phyloP scores from a whole-genome alignment of 92 coral and sea anemone species.

The Phenganax marumi region DNA sequence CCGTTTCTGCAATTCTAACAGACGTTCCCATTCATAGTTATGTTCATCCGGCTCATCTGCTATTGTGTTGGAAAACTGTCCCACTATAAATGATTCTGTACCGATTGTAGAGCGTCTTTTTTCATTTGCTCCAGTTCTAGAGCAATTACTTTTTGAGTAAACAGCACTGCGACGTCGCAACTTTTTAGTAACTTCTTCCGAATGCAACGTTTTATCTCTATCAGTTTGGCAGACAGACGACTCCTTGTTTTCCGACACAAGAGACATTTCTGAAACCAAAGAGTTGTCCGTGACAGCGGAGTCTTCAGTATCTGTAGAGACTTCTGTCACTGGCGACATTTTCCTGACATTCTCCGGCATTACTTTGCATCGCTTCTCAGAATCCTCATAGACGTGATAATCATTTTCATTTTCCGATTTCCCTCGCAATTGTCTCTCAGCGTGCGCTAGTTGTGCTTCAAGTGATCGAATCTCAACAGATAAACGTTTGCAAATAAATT shows the following conservation, averaged over 20 bases:
- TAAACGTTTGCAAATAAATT: constrained; percentile 65
- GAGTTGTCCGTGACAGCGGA: not conserved
- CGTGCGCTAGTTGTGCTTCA: constrained; percentile 82
- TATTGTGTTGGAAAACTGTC: constrained; percentile 60
- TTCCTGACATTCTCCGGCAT: not conserved
- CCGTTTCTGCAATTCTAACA: constrained; percentile 81
- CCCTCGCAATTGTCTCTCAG: constrained; percentile 71
- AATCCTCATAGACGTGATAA: constrained; percentile 8
- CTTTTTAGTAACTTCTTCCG: not conserved
- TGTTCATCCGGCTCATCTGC: constrained; percentile 61
- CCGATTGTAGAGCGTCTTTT: constrained; percentile 75
- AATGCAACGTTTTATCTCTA: constrained; percentile 53
- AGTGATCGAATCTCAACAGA: constrained; percentile 79
- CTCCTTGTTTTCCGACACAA: constrained; percentile 25
- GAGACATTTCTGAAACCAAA: not conserved
- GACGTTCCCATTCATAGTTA: constrained; percentile 77
- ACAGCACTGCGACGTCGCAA: constrained; percentile 43
- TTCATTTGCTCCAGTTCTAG: not conserved
- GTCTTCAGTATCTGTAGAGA: not conserved
- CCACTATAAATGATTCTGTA: constrained; percentile 72
- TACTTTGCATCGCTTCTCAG: constrained; percentile 5
- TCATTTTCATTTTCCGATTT: constrained; percentile 31
- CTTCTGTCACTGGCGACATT: not conserved
- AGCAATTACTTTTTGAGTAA: constrained; percentile 9
- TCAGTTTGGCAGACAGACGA: constrained; percentile 22